phyloP scores from a whole-genome alignment of 2,888 invertebrate species.

The Pristionchus maxplancki region DNA sequence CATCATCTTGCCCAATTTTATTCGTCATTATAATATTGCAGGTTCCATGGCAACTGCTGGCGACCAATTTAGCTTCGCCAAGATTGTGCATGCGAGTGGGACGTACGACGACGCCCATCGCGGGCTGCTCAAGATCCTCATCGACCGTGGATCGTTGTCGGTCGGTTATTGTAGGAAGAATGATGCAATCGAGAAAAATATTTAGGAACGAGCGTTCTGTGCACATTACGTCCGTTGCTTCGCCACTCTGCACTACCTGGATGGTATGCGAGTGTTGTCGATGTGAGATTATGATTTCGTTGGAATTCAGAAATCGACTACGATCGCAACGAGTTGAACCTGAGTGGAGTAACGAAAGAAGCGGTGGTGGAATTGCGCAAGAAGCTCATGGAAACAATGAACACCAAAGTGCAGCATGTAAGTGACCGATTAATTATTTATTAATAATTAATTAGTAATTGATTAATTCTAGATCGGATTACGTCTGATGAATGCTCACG shows the following conservation, averaged over 20 bases:
- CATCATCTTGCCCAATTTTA: too few species aligned
- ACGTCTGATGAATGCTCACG: constrained; percentile 15
- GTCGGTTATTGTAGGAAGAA: background rate
- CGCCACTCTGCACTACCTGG: constrained; percentile 35
- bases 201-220: constrained; percentile 20
- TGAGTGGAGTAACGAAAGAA: background rate
- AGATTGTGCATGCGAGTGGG: constrained; percentile 3
- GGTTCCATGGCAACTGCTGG: background rate
- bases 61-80: constrained; percentile 12
- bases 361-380: background rate
- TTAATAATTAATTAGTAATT: background rate
- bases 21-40: background rate
- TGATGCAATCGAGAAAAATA: background rate
- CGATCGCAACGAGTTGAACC: constrained; percentile 4
- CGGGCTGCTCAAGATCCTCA: constrained; percentile 26
- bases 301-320: constrained; percentile 30
- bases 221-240: constrained; percentile 38
- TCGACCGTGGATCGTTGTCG: constrained; percentile 36
- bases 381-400: constrained; percentile 8
- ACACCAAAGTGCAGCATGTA: constrained; percentile 2
- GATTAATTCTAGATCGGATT: constrained; percentile 20
- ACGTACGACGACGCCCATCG: constrained; percentile 33
- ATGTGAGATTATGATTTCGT: background rate
- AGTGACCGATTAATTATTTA: background rate
- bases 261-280: constrained; percentile 8